Evolutionary conservation across 1,140 invertebrate species (phyloP), one percentile per base, ranked within the genome.

Genomic region (Hermetia illucens): DNA sequence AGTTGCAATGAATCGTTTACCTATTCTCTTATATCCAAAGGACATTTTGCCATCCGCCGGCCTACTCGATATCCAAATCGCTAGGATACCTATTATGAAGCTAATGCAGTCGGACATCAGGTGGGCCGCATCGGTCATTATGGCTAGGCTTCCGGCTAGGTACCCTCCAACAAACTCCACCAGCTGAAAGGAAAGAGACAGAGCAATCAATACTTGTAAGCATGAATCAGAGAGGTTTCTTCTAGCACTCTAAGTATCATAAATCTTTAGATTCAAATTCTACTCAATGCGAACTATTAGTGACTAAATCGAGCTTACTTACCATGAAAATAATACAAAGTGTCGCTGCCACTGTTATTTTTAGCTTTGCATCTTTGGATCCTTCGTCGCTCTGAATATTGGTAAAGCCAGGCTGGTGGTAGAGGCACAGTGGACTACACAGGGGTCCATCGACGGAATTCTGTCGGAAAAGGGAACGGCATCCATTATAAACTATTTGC

Each of bases 91-190:
- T 34, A 88, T 74, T 29, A 82, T 65, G 62, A 88, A 88, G 42
- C 82, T 82, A 40, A 79, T 75, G 49, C 85, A 78, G 66, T 89
- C 85, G 44, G 78, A 81, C 41, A 86, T 64, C 55, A 89, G 69
- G 66, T 89, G 84, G 21, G 83, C 83, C 19, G 83, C 82, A 63
- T 89, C 84, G 16, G 79, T 77, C 72, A 86, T 80, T 45, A 87
- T 75, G 8, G 85, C 82, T 39, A 88, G 63, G 62, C 82, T 86
- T 50, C 78, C 75, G 13, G 84, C 81, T 21, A 86, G 53, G 55
- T 81, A 76, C 2, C 84, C 84, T 44, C 84, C 84, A 30, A 79
- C 61, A 45, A 78, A 59, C 65, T 79, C 76, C 45, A 72, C 69
- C 45, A 77, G 58, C 76, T 79, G 48, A 39, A 43, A 49, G 37